These are phyloP conservation scores for Miopithecus talapoin DNA, from an alignment of 2,797 vertebrate species.

Conservation along the genomic window DNA sequence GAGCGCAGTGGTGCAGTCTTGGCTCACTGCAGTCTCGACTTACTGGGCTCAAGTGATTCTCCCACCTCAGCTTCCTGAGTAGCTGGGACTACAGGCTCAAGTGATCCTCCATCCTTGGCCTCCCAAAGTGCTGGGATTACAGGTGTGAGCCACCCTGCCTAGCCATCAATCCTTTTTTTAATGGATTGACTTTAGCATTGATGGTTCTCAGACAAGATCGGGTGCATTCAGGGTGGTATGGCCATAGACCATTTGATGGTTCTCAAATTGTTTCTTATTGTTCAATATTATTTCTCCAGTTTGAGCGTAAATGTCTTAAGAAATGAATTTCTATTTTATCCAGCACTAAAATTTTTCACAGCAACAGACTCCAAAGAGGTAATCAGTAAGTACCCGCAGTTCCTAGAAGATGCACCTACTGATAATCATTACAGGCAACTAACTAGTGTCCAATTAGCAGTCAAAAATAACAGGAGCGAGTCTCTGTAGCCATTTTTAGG, in stretches of 20 bases:
- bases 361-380: not conserved
- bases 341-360: slow-evolving; percentile 3
- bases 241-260: not conserved
- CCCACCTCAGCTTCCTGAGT: no score
- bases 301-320: not conserved
- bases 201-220: not conserved
- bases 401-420: not conserved
- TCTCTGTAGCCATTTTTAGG: not conserved
- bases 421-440: not conserved
- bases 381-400: not conserved
- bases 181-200: not conserved
- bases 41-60: no score
- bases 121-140: no score
- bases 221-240: no score
- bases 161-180: not conserved
- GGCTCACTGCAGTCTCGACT: no score
- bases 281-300: not conserved
- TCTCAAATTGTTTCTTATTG: not conserved
- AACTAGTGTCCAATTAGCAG: not conserved
- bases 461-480: not conserved
- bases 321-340: not conserved
- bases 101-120: no score
- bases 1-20: no score
- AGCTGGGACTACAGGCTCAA: no score
- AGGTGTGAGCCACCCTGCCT: no score